Evolutionary conservation across 2,888 invertebrate species (phyloP).

Genomic region (Caenorhabditis auriculariae): DNA sequence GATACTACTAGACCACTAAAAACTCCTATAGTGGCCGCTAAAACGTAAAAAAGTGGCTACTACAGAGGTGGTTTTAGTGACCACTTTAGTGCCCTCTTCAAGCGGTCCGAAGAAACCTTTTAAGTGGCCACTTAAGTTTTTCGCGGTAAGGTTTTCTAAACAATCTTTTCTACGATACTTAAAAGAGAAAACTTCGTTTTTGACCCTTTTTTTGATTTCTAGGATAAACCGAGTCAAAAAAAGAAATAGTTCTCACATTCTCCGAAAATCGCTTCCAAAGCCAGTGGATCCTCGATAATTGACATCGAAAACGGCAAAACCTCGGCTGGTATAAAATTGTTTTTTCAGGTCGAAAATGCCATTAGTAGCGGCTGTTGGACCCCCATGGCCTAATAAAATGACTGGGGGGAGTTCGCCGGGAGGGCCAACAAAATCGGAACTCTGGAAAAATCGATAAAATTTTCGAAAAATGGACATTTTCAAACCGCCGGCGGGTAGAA

Average conservation of each 20-base stretch:
- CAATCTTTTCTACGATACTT: too few relatives aligned
- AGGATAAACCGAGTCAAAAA: background rate
- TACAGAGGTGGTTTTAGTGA: too few relatives aligned
- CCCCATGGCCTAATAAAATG: constrained; percentile 66
- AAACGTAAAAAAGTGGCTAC: too few relatives aligned
- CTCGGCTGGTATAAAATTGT: constrained; percentile 60
- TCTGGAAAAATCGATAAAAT: constrained; percentile 31
- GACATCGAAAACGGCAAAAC: constrained; percentile 66
- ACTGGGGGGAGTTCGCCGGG: constrained; percentile 64
- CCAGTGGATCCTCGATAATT: constrained; percentile 67
- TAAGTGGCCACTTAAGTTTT: too few relatives aligned
- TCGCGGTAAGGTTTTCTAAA: too few relatives aligned
- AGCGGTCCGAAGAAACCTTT: too few relatives aligned
- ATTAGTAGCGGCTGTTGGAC: constrained; percentile 64
- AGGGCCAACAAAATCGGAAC: constrained; percentile 61
- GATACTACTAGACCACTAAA: too few relatives aligned
- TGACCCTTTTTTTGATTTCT: too few relatives aligned
- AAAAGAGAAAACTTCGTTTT: too few relatives aligned
- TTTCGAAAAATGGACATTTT: background rate
- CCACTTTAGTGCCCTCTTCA: too few relatives aligned
- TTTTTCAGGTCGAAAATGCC: constrained; percentile 62
- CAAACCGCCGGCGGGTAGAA: constrained; percentile 62
- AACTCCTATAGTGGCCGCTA: too few relatives aligned
- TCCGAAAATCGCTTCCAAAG: constrained; percentile 64
- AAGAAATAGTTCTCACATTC: constrained; percentile 50